Base-by-base conservation (phyloP, 2,888 invertebrate genomes). In the Barypeithes pellucidus region DNA sequence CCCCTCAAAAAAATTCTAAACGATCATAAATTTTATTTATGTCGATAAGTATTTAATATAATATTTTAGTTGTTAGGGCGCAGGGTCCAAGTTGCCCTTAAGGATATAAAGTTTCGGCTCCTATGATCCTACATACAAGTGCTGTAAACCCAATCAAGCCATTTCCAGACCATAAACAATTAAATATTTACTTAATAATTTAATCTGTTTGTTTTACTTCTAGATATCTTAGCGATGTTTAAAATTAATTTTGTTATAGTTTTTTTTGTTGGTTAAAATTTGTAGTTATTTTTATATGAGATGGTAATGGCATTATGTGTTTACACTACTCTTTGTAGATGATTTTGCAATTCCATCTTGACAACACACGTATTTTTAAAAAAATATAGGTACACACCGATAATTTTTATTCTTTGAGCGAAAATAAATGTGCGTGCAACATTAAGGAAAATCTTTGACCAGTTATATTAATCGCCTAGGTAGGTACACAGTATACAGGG, bases 271-370 rank as follows among this genome's bases (percentile, higher is more conserved):
- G 12, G 43, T 7, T 1, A 43, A 43, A 43, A 16, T 43, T 0
- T 11, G 4, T 16, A 45, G 16, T 8, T 41, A 47, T 47, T 47
- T 47, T n/a, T 47, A 11, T 22, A 20, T 20, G 9, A 0, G 12
- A 47, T 47, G 18, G 22, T 24, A 24, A 50, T 47, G 47, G 11
- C 1, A 22, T 9, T 33, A 9, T 57, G 54, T 33, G 11, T 33
- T 57, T 57, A 57, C 4, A 18, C 1, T 57, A 57, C 12, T 57
- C 1, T 16, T 9, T 57, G 18, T 57, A 16, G 54, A 7, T 2
- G 18, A 0, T 29, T 57, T 57, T 57, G 54, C 33, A 33, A 57
- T 57, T 57, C 18, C 54, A 57, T 57, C 5, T 24, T 54, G 11
- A 16, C 14, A 45, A n/a, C n/a, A n/a, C n/a, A n/a, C n/a, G n/a